Evolutionary conservation across 2,797 vertebrate species (phyloP).

Genomic region (Epinephelus malabaricus): DNA sequence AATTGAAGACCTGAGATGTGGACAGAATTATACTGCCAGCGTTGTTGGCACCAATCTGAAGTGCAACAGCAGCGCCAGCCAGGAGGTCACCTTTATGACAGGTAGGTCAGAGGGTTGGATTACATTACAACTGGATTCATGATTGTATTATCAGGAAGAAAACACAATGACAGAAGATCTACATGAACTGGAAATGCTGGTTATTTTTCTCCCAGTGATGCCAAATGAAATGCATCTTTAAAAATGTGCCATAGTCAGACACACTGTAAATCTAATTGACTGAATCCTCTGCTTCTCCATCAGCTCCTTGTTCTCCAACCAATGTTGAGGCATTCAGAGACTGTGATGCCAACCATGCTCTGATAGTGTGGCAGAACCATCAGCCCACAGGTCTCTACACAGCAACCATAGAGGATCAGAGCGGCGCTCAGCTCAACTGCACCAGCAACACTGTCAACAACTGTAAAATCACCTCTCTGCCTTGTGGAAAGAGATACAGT

Average conservation of each 20-base stretch:
- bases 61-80: slow-evolving; percentile 80
- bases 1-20: slow-evolving; percentile 80
- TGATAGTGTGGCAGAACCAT: slow-evolving; percentile 79
- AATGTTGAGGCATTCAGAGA: slow-evolving; percentile 67
- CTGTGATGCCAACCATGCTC: slow-evolving; percentile 71
- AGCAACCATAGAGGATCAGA: slow-evolving; percentile 68
- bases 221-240: not conserved
- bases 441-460: slow-evolving; percentile 67
- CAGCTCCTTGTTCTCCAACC: slow-evolving; percentile 78
- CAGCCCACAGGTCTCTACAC: slow-evolving; percentile 65
- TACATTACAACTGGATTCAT: not conserved
- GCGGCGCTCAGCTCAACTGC: slow-evolving; percentile 70
- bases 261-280: not conserved
- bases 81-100: slow-evolving; percentile 65
- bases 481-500: slow-evolving; percentile 79
- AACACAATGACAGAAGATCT: not conserved
- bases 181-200: not conserved
- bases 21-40: slow-evolving; percentile 73
- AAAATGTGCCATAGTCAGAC: not conserved
- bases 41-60: slow-evolving; percentile 74
- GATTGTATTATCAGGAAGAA: not conserved
- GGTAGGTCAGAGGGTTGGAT: slow-evolving; percentile 66
- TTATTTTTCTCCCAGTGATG: not conserved
- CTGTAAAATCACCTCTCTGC: slow-evolving; percentile 72
- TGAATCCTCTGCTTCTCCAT: slow-evolving; percentile 14